A percentile compares a stretch with the other conserved stretches of the same genome.
phyloP scores from a whole-genome alignment of 2,888 invertebrate species.

The Ophioninae sp. region DNA sequence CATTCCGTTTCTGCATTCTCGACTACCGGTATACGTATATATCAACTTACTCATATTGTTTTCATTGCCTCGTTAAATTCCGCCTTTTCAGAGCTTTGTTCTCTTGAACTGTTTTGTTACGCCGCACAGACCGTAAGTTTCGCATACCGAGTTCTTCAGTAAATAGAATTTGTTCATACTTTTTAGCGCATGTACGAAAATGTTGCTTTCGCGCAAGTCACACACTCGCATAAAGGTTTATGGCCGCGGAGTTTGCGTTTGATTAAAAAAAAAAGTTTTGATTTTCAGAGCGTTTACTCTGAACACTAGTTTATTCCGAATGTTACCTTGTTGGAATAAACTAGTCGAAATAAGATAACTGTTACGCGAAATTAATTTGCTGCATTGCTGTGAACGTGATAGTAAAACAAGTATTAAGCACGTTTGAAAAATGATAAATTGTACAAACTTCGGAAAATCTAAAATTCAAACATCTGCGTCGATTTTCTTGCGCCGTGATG shows the following conservation, averaged over 20 bases:
- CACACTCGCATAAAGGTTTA: background rate
- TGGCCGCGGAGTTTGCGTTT: background rate
- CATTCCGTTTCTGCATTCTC: slow-evolving; percentile 15
- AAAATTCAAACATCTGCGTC: no score
- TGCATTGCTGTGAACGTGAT: background rate
- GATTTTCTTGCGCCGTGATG: no score
- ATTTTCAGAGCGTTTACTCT: no score
- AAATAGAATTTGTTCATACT: background rate
- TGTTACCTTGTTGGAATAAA: no score
- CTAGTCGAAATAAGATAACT: no score
- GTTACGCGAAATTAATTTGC: background rate
- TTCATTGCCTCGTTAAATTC: slow-evolving; percentile 67
- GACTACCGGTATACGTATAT: slow-evolving; percentile 11
- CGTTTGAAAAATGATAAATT: no score
- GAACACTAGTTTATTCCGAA: no score
- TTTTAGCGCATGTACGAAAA: background rate
- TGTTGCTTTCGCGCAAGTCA: background rate
- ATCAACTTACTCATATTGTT: slow-evolving; percentile 63
- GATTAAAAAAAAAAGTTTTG: no score
- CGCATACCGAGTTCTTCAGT: slow-evolving; percentile 3
- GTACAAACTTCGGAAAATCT: no score
- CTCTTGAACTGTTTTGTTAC: slow-evolving; percentile 6
- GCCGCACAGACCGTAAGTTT: background rate
- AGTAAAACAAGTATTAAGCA: no score
- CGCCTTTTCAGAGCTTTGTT: slow-evolving; percentile 40